Evolutionary conservation across 2,797 vertebrate genomes (phyloP).

Genomic region (Sebastolobus altivelis): DNA sequence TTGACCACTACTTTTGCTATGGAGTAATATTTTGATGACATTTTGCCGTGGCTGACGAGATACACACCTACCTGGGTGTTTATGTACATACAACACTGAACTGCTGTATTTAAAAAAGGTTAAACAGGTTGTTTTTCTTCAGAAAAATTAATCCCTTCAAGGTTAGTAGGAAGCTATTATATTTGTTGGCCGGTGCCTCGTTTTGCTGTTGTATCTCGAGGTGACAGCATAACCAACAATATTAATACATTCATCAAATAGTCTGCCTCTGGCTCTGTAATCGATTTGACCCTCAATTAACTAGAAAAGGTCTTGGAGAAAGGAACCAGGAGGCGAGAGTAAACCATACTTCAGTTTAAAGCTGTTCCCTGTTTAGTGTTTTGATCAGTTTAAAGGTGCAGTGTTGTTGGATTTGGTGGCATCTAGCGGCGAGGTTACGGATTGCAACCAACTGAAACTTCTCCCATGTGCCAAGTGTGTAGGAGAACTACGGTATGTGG

Average conservation of each 20-base stretch:
- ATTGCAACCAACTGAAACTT: too few species aligned
- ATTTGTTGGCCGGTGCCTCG: neutral
- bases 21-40: neutral
- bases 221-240: neutral
- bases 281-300: conserved; percentile 3
- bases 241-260: conserved; percentile 13
- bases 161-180: neutral
- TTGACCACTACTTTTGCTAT: neutral
- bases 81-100: neutral
- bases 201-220: conserved; percentile 2
- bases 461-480: too few species aligned
- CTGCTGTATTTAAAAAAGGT: neutral
- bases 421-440: too few species aligned
- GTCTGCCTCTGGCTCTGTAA: neutral
- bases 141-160: neutral
- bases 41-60: neutral
- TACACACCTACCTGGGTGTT: neutral
- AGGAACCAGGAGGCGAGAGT: neutral
- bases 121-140: neutral
- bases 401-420: too few species aligned
- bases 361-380: neutral
- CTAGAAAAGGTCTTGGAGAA: conserved; percentile 16
- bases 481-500: too few species aligned
- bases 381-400: neutral
- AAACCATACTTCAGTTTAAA: conserved; percentile 2